phyloP scores from a whole-genome alignment of 1,140 invertebrate genomes.

The Lamellibrachia luymesi region DNA sequence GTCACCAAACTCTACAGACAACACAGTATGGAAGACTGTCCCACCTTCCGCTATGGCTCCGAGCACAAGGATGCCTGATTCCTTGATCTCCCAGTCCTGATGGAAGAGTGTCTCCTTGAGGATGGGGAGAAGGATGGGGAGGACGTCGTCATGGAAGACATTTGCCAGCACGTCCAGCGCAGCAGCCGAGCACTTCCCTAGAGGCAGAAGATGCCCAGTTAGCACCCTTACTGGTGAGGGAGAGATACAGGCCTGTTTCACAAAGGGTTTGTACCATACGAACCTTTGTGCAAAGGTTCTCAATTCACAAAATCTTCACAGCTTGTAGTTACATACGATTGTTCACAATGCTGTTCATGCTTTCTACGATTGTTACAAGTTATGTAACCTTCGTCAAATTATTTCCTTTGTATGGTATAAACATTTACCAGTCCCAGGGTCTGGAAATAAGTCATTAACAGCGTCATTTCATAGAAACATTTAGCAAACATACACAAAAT shows the following conservation, averaged over 20 bases:
- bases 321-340: no score
- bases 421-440: no score
- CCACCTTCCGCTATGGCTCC: slow-evolving; percentile 96
- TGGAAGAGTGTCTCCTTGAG: slow-evolving; percentile 96
- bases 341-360: no score
- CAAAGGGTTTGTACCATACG: neutral
- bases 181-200: slow-evolving; percentile 93
- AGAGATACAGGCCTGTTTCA: neutral
- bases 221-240: neutral
- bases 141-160: slow-evolving; percentile 92
- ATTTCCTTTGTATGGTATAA: no score
- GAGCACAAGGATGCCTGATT: slow-evolving; percentile 90
- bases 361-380: no score
- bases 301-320: no score
- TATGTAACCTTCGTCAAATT: no score
- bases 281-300: no score
- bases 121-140: slow-evolving; percentile 92
- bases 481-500: no score
- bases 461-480: neutral
- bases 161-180: slow-evolving; percentile 95
- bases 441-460: no score
- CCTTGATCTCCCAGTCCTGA: slow-evolving; percentile 94
- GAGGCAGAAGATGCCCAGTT: slow-evolving; percentile 17
- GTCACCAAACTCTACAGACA: neutral
- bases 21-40: neutral